These are phyloP conservation scores for Araneus ventricosus DNA, from an alignment of 1,140 invertebrate genomes.

Conservation along the genomic window DNA sequence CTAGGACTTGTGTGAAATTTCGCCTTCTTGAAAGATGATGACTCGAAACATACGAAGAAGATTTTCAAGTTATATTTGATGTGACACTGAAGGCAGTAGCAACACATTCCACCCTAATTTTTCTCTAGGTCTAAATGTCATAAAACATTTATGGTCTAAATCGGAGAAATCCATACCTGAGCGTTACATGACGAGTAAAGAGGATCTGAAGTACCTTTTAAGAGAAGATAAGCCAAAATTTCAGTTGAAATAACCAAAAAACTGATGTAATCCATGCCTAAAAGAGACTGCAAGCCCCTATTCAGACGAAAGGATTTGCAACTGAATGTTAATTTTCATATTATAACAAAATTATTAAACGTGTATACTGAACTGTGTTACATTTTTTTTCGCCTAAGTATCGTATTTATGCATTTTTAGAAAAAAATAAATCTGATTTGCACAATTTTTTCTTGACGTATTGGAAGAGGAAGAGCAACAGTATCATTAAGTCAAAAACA, in stretches of 20 bases:
- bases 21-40: not conserved
- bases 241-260: not conserved
- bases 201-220: too few relatives aligned
- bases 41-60: not conserved
- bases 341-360: not conserved
- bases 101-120: not conserved
- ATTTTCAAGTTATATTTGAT: not conserved
- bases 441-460: not conserved
- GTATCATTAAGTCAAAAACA: not conserved
- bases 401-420: not conserved
- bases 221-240: too few relatives aligned
- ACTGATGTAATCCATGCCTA: not conserved
- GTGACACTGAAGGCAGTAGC: not conserved
- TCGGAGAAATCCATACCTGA: not conserved
- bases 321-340: not conserved
- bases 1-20: not conserved
- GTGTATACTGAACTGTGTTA: not conserved
- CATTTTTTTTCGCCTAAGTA: too few relatives aligned
- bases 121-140: not conserved
- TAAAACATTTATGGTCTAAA: not conserved
- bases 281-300: not conserved
- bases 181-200: too few relatives aligned
- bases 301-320: not conserved
- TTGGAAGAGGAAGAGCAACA: not conserved
- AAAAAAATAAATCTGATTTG: not conserved